Conservation (phyloP, 2,797 vertebrate species). For the Loris lydekkerianus region DNA sequence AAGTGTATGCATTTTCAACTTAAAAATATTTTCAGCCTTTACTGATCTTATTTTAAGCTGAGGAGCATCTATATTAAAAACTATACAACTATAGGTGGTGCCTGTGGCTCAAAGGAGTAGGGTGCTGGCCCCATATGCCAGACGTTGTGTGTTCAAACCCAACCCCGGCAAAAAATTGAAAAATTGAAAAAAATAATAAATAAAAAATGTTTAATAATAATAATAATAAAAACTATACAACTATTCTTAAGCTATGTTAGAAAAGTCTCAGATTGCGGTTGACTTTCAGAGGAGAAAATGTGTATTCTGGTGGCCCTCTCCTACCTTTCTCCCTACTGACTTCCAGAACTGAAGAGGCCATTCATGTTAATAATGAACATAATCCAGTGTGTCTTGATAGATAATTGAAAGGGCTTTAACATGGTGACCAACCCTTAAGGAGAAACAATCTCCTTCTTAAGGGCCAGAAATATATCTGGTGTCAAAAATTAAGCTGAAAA, state of each 20-base stretch:
- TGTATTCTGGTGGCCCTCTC: not conserved
- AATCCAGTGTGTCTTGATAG: not conserved
- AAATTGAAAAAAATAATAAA: not conserved
- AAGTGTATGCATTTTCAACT: not conserved
- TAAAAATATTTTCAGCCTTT: not conserved
- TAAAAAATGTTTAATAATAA: too few species aligned
- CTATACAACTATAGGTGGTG: not conserved
- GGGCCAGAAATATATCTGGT: not conserved
- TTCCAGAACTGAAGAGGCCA: not conserved
- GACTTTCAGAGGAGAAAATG: not conserved
- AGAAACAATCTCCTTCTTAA: not conserved
- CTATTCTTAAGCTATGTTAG: not conserved
- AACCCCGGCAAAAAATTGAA: too few species aligned
- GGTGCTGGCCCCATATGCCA: too few species aligned
- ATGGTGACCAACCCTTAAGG: not conserved
- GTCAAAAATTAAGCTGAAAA: constrained; percentile 15
- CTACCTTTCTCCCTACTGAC: not conserved
- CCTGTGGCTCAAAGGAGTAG: too few species aligned
- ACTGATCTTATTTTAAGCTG: not conserved
- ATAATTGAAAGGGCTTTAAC: not conserved
- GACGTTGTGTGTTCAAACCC: too few species aligned
- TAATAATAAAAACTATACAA: not conserved
- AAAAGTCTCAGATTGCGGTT: not conserved
- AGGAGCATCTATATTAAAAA: not conserved
- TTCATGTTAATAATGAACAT: not conserved